A percentile compares a stretch with the other conserved stretches of the same genome.
These are phyloP conservation scores for Pangasius djambal DNA, from an alignment of 2,797 vertebrate species.

Conservation along the genomic window DNA sequence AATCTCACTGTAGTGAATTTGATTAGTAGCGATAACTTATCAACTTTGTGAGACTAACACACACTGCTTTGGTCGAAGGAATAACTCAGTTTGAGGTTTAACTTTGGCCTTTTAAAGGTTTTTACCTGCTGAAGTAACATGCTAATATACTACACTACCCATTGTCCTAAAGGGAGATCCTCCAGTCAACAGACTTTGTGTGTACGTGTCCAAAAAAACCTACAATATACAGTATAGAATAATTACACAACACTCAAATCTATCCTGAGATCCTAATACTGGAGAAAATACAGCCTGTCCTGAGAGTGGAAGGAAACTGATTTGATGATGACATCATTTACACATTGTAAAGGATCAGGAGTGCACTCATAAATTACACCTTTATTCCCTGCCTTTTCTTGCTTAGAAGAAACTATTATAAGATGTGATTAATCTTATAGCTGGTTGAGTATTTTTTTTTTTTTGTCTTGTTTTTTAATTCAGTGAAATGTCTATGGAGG, in stretches of 20 bases:
- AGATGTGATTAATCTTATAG: not conserved
- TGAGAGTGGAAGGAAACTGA: not conserved
- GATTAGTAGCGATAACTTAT: not conserved
- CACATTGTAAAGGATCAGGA: not conserved
- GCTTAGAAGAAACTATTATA: not conserved
- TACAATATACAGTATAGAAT: not conserved
- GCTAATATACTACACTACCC: not conserved
- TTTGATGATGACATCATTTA: not conserved
- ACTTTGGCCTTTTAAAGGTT: not conserved
- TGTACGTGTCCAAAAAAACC: not conserved
- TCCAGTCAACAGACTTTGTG: not conserved
- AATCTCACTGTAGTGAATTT: not conserved
- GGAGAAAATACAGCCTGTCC: not conserved
- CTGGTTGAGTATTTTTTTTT: not conserved
- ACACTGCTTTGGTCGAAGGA: not conserved
- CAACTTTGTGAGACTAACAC: not conserved
- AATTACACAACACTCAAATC: not conserved
- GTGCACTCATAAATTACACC: not conserved
- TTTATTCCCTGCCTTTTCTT: not conserved
- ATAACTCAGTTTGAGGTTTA: not conserved
- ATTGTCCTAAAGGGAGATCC: not conserved
- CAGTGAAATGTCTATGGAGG: not conserved
- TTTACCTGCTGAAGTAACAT: not conserved
- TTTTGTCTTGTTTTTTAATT: no score
- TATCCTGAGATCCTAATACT: not conserved